These are phyloP conservation scores for Drosophila albomicans DNA, from an alignment of 1,140 invertebrate species.

Conservation along the genomic window DNA sequence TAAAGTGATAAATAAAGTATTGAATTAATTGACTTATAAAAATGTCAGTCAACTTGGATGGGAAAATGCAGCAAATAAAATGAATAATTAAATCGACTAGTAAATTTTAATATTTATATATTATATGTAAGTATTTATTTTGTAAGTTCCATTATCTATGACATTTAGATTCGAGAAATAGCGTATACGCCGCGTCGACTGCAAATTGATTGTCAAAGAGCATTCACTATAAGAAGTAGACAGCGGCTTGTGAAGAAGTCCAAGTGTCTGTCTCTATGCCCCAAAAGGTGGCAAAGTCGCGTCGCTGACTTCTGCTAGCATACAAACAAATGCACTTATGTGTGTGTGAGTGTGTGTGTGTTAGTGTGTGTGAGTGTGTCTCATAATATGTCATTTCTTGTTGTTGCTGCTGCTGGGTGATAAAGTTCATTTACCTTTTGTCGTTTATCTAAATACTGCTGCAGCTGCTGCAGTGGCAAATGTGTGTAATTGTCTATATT, in stretches of 20 bases:
- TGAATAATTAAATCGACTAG: too few species aligned
- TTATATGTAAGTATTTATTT: background rate
- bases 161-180: background rate
- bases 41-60: too few species aligned
- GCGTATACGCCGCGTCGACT: background rate
- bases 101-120: too few species aligned
- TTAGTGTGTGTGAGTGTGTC: constrained; percentile 20
- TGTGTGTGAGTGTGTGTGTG: constrained; percentile 1
- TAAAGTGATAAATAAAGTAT: too few species aligned
- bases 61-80: too few species aligned
- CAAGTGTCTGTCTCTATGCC: constrained; percentile 27
- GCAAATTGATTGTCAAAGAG: background rate
- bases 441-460: constrained; percentile 74
- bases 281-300: constrained; percentile 46
- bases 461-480: constrained; percentile 67
- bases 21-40: too few species aligned
- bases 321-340: constrained; percentile 44
- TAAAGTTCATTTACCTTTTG: constrained; percentile 83
- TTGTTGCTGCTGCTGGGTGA: constrained; percentile 63
- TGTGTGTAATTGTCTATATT: constrained; percentile 82
- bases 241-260: constrained; percentile 37
- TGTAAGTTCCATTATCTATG: background rate
- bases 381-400: constrained; percentile 59
- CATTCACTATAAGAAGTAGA: constrained; percentile 2
- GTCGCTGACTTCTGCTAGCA: constrained; percentile 27